Evolutionary conservation across 2,113 vertebrate genomes (phyloP).

Genomic region (Zosterops hypoxanthus): DNA sequence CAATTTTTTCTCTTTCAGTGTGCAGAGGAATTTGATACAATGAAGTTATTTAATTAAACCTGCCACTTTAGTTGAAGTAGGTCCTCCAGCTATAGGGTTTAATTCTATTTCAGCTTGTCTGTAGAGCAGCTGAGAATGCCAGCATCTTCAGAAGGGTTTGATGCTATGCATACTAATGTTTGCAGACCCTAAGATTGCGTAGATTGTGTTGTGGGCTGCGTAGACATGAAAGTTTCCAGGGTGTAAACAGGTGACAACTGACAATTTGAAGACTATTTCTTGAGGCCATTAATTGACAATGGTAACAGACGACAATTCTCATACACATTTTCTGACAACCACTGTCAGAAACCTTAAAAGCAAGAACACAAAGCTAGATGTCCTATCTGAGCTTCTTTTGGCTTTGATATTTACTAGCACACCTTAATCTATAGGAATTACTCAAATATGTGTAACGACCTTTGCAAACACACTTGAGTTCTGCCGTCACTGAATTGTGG

Average conservation of each 20-base stretch:
- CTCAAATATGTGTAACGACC: background rate
- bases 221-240: background rate
- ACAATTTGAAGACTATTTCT: background rate
- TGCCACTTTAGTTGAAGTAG: background rate
- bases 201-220: background rate
- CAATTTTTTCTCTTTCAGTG: background rate
- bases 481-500: background rate
- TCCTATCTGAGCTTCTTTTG: background rate
- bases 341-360: background rate
- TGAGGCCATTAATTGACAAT: background rate
- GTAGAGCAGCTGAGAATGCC: background rate
- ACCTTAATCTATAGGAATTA: background rate
- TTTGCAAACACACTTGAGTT: background rate
- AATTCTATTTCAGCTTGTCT: background rate
- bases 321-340: background rate
- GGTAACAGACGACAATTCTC: background rate
- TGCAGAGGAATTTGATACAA: background rate
- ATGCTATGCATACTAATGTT: background rate
- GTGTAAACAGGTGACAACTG: background rate
- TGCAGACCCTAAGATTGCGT: background rate
- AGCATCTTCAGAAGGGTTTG: background rate
- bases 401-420: background rate
- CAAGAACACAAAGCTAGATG: background rate
- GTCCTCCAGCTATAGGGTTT: background rate
- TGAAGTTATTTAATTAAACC: background rate